Conservation (phyloP, 2,888 invertebrate genomes). For the Pycnomerus fuliginosus region DNA sequence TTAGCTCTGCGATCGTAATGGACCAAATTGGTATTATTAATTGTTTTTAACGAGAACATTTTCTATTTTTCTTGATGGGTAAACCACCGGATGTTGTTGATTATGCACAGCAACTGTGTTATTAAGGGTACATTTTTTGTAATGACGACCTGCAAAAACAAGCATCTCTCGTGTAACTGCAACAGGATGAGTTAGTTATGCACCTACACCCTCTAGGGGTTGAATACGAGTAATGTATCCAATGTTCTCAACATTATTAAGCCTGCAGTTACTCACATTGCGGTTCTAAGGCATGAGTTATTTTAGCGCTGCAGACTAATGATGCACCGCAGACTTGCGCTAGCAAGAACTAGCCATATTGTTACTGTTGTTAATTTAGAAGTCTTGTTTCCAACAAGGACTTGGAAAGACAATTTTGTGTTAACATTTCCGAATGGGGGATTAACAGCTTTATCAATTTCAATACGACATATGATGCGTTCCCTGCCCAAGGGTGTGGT, state of each 20-base stretch:
- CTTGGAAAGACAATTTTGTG: constrained; percentile 14
- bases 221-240: constrained; percentile 36
- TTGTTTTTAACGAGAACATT: too few species aligned
- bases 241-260: constrained; percentile 49
- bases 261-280: constrained; percentile 51
- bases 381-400: constrained; percentile 32
- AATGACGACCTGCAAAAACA: too few species aligned
- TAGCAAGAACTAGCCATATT: constrained; percentile 41
- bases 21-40: too few species aligned
- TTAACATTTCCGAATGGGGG: background rate
- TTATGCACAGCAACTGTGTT: too few species aligned
- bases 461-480: constrained; percentile 8
- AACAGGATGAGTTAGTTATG: too few species aligned
- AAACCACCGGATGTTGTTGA: too few species aligned
- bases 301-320: constrained; percentile 45
- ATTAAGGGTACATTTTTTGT: too few species aligned
- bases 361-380: constrained; percentile 41
- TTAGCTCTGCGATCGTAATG: too few species aligned
- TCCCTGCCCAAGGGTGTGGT: too few species aligned
- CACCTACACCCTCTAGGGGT: too few species aligned
- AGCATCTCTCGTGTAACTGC: too few species aligned
- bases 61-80: too few species aligned
- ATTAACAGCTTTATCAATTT: constrained; percentile 8
- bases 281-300: constrained; percentile 48
- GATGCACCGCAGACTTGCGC: constrained; percentile 45